Evolutionary conservation across 1,140 invertebrate species (phyloP).

Genomic region (Theocolax elegans): DNA sequence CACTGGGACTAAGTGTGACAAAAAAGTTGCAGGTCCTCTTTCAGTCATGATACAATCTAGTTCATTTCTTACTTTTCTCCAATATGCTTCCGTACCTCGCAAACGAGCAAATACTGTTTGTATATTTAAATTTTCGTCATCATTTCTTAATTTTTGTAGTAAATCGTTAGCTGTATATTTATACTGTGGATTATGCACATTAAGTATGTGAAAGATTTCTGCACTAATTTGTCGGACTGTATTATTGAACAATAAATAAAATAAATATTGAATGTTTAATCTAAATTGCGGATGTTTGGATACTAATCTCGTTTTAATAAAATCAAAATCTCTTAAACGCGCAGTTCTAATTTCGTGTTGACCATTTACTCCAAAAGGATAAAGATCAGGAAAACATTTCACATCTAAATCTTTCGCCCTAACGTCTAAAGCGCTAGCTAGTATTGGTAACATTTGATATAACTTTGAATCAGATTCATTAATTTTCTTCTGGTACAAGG

Average conservation of each 20-base stretch:
- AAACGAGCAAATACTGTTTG: too few relatives aligned
- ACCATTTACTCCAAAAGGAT: too few relatives aligned
- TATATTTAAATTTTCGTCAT: constrained; percentile 47
- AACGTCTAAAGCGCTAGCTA: constrained; percentile 44
- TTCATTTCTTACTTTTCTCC: constrained; percentile 47
- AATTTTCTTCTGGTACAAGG: too few relatives aligned
- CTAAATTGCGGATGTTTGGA: constrained; percentile 48
- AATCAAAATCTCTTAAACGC: constrained; percentile 47
- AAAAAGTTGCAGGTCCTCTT: too few relatives aligned
- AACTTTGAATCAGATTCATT: too few relatives aligned
- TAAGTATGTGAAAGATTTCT: too few relatives aligned
- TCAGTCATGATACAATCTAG: constrained; percentile 52
- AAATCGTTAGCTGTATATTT: constrained; percentile 49
- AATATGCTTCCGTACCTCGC: constrained; percentile 51
- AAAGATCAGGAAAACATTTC: constrained; percentile 53
- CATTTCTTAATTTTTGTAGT: constrained; percentile 46
- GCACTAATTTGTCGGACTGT: constrained; percentile 50
- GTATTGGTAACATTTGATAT: too few relatives aligned
- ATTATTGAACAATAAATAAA: constrained; percentile 51
- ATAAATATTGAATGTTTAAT: too few relatives aligned
- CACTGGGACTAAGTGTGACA: too few relatives aligned
- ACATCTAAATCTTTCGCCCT: constrained; percentile 46
- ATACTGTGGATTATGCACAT: constrained; percentile 46
- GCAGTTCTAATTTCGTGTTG: constrained; percentile 43
- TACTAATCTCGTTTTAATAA: constrained; percentile 47